These are phyloP conservation scores for Dunckerocampus dactyliophorus DNA, from an alignment of 2,113 vertebrate genomes.

Conservation along the genomic window DNA sequence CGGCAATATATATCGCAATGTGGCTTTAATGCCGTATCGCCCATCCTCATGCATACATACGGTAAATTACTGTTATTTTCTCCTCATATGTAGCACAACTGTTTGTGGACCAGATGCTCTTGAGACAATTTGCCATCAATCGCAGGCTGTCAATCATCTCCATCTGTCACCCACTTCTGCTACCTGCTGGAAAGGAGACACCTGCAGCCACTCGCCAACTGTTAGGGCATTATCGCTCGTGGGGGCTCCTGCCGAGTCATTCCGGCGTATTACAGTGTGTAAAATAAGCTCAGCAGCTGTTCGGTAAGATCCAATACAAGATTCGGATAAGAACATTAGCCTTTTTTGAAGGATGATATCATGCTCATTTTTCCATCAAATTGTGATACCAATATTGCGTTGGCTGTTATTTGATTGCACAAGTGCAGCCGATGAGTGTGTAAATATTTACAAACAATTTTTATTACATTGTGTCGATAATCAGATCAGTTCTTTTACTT, in stretches of 20 bases:
- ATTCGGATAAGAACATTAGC: too few species aligned
- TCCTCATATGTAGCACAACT: constrained; percentile 9
- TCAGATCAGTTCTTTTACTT: neutral
- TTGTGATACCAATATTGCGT: too few species aligned
- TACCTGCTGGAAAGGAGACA: constrained; percentile 40
- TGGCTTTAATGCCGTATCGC: too few species aligned
- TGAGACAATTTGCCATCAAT: constrained; percentile 23
- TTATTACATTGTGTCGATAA: neutral
- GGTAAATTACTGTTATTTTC: neutral
- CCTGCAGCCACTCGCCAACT: constrained; percentile 33
- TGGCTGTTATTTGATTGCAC: too few species aligned
- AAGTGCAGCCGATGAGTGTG: neutral
- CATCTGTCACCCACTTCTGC: constrained; percentile 29
- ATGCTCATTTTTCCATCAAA: too few species aligned
- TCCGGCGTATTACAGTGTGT: too few species aligned
- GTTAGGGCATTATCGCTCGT: constrained; percentile 10
- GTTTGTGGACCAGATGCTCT: constrained; percentile 25
- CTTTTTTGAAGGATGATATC: too few species aligned
- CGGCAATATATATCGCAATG: too few species aligned
- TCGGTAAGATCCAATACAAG: too few species aligned
- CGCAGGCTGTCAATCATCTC: constrained; percentile 37
- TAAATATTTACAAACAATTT: neutral
- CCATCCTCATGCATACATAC: too few species aligned
- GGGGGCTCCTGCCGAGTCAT: neutral
- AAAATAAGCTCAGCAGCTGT: too few species aligned